Evolutionary conservation across 2,113 vertebrate species (phyloP).

Genomic region (Tursiops truncatus): DNA sequence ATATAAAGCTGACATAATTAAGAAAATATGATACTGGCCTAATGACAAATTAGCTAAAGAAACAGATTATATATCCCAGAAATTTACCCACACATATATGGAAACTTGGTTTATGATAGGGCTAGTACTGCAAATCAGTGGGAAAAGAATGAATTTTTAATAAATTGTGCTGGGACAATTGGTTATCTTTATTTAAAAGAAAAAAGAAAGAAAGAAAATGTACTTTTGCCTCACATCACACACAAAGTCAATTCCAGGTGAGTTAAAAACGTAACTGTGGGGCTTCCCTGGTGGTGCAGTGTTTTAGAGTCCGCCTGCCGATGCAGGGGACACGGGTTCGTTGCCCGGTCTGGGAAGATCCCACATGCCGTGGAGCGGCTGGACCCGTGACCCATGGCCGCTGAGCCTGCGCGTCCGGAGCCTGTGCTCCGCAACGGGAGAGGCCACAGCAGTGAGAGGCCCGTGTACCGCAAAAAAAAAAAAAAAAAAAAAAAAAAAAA

Average conservation of each 20-base stretch:
- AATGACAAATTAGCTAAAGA: slow-evolving; percentile 1
- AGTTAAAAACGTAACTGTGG: background rate
- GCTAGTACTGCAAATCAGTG: background rate
- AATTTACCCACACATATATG: background rate
- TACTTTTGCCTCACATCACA: background rate
- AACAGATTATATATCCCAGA: background rate
- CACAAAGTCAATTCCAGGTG: background rate
- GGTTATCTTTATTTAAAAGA: background rate
- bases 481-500: too few relatives aligned
- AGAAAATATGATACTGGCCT: background rate
- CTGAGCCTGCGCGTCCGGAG: too few relatives aligned
- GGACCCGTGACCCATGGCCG: too few relatives aligned
- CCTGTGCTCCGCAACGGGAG: too few relatives aligned
- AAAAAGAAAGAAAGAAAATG: background rate
- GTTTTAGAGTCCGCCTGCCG: too few relatives aligned
- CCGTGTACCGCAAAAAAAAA: too few relatives aligned
- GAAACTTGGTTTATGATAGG: background rate
- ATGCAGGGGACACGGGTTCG: too few relatives aligned
- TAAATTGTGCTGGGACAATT: background rate
- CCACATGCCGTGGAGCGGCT: too few relatives aligned
- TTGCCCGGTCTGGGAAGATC: too few relatives aligned
- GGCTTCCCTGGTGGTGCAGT: too few relatives aligned
- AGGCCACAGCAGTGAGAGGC: too few relatives aligned
- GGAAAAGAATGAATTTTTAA: background rate
- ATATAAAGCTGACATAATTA: background rate